Evolutionary conservation across 2,113 vertebrate genomes (phyloP).

Genomic region (Lampris incognitus): DNA sequence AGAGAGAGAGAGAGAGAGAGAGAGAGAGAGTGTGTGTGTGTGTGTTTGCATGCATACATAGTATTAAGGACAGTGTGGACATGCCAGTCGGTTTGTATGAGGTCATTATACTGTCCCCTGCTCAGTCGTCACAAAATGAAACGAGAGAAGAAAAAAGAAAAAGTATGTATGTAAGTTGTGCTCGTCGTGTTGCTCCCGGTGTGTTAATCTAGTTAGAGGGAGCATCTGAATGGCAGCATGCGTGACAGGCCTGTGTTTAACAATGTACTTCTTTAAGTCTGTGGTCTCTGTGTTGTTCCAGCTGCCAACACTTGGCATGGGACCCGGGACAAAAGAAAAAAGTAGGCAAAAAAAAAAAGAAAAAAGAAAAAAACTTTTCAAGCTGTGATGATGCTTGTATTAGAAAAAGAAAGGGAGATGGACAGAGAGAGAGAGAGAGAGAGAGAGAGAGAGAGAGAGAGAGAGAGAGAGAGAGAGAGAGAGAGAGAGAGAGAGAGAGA

Average conservation of each 20-base stretch:
- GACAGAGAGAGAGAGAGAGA: not conserved
- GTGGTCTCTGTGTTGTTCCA: constrained; percentile 69
- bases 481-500: not conserved
- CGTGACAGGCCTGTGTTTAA: constrained; percentile 64
- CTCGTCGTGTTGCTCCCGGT: constrained; percentile 48
- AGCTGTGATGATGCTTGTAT: constrained; percentile 29
- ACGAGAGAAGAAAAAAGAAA: not conserved
- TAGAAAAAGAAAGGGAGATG: not conserved
- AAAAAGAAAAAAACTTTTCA: constrained; percentile 7
- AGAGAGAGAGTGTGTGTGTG: constrained; percentile 5
- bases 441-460: not conserved
- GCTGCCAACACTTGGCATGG: constrained; percentile 70
- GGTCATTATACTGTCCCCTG: constrained; percentile 45
- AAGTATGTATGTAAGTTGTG: constrained; percentile 51
- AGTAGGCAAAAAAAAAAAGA: constrained; percentile 34
- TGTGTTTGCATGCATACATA: constrained; percentile 29
- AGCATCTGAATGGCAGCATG: constrained; percentile 60
- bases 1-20: constrained; percentile 2
- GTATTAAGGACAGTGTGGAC: constrained; percentile 31
- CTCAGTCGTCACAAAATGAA: constrained; percentile 5
- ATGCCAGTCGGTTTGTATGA: constrained; percentile 63
- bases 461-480: not conserved
- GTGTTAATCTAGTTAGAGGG: constrained; percentile 70
- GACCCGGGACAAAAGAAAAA: constrained; percentile 44
- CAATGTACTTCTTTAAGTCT: constrained; percentile 71